phyloP scores from a whole-genome alignment of 2,113 vertebrate genomes.

The Emydura subglobosa region DNA sequence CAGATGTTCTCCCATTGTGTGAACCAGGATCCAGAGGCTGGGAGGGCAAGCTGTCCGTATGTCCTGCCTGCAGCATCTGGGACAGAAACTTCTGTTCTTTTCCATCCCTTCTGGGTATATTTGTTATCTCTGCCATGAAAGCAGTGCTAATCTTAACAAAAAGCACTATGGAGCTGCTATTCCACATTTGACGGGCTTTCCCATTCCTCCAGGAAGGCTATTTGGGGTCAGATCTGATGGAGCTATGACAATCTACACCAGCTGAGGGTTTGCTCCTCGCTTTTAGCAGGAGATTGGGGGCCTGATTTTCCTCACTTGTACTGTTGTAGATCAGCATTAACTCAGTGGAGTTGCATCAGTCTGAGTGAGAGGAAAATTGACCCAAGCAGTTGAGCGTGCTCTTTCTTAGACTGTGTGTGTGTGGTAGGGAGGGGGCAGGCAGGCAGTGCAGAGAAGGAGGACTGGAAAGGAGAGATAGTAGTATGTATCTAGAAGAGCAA shows the following conservation, averaged over 20 bases:
- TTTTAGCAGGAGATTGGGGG: not conserved
- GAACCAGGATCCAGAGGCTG: constrained; percentile 52
- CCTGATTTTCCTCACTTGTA: not conserved
- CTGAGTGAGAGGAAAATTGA: constrained; percentile 27
- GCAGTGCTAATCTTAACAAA: not conserved
- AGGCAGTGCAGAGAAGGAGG: not conserved
- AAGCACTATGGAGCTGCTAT: not conserved
- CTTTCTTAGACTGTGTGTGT: not conserved
- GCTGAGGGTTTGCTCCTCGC: constrained; percentile 16
- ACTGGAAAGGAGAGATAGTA: constrained; percentile 3
- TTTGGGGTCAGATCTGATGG: not conserved
- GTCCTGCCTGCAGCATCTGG: constrained; percentile 39
- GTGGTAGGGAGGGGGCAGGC: not conserved
- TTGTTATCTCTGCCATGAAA: constrained; percentile 8
- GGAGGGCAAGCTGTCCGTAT: constrained; percentile 1
- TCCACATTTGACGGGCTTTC: not conserved
- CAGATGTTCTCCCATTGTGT: constrained; percentile 52
- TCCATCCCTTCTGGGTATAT: not conserved
- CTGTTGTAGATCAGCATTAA: not conserved
- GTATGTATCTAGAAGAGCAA: not conserved
- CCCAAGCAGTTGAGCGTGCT: not conserved
- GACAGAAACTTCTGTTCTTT: constrained; percentile 56
- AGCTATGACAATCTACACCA: not conserved
- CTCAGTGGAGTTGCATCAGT: not conserved
- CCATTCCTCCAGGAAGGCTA: fast-evolving